phyloP scores from a whole-genome alignment of 2,888 invertebrate genomes.

The Alcis repandata region DNA sequence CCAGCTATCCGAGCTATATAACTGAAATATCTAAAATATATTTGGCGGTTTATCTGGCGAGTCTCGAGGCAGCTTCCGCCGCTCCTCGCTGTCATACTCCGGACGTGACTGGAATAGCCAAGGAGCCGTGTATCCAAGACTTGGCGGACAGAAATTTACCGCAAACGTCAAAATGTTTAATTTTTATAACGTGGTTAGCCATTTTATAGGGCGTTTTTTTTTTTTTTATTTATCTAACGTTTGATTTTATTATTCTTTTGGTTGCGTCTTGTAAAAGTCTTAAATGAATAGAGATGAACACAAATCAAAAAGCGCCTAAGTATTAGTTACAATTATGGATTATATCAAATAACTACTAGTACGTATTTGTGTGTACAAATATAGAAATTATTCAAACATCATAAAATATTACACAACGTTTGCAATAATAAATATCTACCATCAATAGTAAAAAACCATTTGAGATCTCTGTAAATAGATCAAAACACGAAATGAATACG shows the following conservation, averaged over 20 bases:
- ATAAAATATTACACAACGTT: too few relatives aligned
- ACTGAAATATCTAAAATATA: not conserved
- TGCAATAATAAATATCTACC: not conserved
- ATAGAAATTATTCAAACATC: too few relatives aligned
- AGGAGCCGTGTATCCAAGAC: not conserved
- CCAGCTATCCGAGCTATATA: not conserved
- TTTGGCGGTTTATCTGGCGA: conserved; percentile 9
- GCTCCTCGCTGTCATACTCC: conserved; percentile 1
- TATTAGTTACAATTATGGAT: too few relatives aligned
- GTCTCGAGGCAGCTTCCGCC: not conserved
- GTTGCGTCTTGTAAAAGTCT: too few relatives aligned
- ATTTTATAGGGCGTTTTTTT: not conserved
- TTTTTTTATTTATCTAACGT: not conserved
- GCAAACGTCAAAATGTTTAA: conserved; percentile 14
- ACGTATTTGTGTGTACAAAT: too few relatives aligned
- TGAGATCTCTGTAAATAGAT: not conserved
- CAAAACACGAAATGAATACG: conserved; percentile 9
- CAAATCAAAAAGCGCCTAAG: too few relatives aligned
- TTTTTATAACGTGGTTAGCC: conserved; percentile 14
- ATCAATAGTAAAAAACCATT: not conserved
- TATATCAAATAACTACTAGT: too few relatives aligned
- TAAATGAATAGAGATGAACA: too few relatives aligned
- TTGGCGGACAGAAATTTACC: not conserved
- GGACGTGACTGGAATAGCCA: conserved; percentile 9
- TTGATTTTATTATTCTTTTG: not conserved